A percentile compares a stretch with the other conserved stretches of the same genome.
These are phyloP conservation scores for Dynastes hyllus DNA, from an alignment of 2,888 invertebrate species.

Conservation along the genomic window DNA sequence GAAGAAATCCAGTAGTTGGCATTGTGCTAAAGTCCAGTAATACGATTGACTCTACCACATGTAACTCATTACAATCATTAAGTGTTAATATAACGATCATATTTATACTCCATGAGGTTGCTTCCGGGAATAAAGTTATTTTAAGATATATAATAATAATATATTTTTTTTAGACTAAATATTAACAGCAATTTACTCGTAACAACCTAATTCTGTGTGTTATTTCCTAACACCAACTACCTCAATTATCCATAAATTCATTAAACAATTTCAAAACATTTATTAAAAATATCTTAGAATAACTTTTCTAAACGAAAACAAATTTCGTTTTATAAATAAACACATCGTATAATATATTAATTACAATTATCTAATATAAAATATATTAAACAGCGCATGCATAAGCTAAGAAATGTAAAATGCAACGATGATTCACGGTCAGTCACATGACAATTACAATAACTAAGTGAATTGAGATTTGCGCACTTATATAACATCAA, in stretches of 20 bases:
- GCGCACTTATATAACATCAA: constrained; percentile 38
- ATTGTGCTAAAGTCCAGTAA: too few relatives aligned
- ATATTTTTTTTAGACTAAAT: too few relatives aligned
- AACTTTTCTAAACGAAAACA: background rate
- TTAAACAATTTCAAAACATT: too few relatives aligned
- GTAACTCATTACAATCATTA: background rate
- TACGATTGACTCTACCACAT: too few relatives aligned
- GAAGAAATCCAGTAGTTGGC: background rate
- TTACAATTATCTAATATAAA: constrained; percentile 17
- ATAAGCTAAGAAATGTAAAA: constrained; percentile 33
- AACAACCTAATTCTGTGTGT: too few relatives aligned
- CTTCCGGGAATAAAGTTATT: background rate
- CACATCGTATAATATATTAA: background rate
- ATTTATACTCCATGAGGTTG: background rate
- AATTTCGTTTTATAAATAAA: background rate
- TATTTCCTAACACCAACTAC: too few relatives aligned
- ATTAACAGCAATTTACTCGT: too few relatives aligned
- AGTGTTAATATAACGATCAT: background rate
- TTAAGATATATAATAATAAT: background rate
- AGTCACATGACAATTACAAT: constrained; percentile 19
- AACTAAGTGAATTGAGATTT: constrained; percentile 1
- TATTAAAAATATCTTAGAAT: too few relatives aligned
- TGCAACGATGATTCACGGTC: constrained; percentile 12
- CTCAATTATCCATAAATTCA: too few relatives aligned
- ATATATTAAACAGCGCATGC: constrained; percentile 43